Evolutionary conservation across 2,888 invertebrate species (phyloP), one percentile per base, ranked within the genome.

Genomic region (Tetragonisca angustula): DNA sequence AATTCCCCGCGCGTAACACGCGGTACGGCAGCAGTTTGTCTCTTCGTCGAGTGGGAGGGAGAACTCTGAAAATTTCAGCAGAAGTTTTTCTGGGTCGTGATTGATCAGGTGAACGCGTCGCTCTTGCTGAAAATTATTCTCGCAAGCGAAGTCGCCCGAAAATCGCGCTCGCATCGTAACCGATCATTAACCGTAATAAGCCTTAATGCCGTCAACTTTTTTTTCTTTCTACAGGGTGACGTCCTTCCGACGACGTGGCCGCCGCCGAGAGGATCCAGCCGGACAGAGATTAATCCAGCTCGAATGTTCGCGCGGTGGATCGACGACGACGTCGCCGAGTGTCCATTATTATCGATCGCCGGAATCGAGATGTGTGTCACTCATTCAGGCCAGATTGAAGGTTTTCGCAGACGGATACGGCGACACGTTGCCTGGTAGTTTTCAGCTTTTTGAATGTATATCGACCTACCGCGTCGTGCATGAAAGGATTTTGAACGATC

Each of bases 81-180:
- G 24, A 81, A 81, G 72, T 81, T 81, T 81, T 81, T 81, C 81
- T 81, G 81, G 81, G 81, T 81, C 81, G 81, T 81, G 81, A 81
- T 81, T 81, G 81, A 81, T 81, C 81, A 67, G 61, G 59, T 61
- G 72, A 67, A 81, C 81, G 81, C 81, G 81, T 56, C 68, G 59
- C 59, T 68, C 61, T 68, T 67, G 68, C 81, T 73, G 68, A 81
- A 81, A 81, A 61, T 72, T 17, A 72, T 72, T 71, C 72, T 24
- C 32, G 54, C 32, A 21, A 43, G 36, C 67, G 61, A 52, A 24
- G 65, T 17, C 24, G 24, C 24, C 64, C 59, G 59, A 67, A 71
- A 67, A 43, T 43, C 61, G 50, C 32, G 52, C 71, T 27, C 50
- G 56, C 56, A 61, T 81, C 32, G 72, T 67, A 72, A 71, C 78